These are phyloP conservation scores for Cryptotis parvus DNA, from an alignment of 2,113 vertebrate species.

Conservation along the genomic window DNA sequence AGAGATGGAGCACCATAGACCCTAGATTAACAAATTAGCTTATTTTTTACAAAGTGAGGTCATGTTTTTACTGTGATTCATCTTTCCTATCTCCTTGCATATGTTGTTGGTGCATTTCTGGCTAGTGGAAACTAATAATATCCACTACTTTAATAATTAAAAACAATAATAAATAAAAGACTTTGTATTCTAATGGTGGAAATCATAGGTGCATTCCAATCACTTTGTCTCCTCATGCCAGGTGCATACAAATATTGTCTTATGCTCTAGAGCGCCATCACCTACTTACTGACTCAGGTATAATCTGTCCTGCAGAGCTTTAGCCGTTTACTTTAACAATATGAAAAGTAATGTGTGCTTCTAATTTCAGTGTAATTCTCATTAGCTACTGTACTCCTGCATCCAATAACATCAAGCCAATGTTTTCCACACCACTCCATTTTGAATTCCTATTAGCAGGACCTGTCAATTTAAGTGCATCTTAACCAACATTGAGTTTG, in stretches of 20 bases:
- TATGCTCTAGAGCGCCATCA: neutral
- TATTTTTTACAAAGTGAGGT: neutral
- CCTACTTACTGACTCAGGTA: neutral
- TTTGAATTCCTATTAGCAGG: conserved; percentile 6
- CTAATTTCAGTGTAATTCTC: conserved; percentile 44
- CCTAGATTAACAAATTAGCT: neutral
- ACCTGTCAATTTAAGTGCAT: conserved; percentile 34
- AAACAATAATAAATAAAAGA: neutral
- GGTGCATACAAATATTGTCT: conserved; percentile 21
- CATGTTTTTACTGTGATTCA: neutral
- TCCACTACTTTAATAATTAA: neutral
- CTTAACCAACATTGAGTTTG: conserved; percentile 46
- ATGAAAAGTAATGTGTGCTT: neutral
- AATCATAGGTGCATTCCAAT: neutral
- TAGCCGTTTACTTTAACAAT: conserved; percentile 11
- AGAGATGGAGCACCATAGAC: neutral
- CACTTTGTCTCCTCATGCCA: neutral
- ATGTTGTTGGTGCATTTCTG: conserved; percentile 44
- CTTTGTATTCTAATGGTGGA: neutral
- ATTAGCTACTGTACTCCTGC: neutral
- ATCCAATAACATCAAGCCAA: conserved; percentile 34
- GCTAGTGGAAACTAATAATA: conserved; percentile 20
- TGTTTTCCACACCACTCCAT: neutral
- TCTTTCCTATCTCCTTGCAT: neutral
- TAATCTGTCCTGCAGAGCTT: neutral